Conservation (phyloP, 2,888 invertebrate species). For the Seladonia tumulorum region DNA sequence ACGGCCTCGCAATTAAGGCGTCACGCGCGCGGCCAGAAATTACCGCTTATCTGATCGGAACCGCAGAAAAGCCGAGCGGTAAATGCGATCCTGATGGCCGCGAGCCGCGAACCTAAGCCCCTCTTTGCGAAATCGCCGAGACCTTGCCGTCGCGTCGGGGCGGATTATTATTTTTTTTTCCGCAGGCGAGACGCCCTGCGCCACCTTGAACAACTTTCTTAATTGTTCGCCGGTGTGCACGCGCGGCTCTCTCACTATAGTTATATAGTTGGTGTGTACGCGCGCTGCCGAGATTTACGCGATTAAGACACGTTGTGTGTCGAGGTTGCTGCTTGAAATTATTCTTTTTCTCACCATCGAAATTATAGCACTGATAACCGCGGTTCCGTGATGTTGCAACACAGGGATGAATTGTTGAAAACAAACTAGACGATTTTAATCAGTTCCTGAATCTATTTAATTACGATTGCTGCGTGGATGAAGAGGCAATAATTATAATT, state of each 20-base stretch:
- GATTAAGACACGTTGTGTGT: neutral
- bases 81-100: slow-evolving; percentile 25
- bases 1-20: slow-evolving; percentile 27
- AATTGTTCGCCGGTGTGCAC: slow-evolving; percentile 15
- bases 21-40: neutral
- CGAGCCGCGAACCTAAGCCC: neutral
- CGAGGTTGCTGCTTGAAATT: neutral
- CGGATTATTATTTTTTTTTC: slow-evolving; percentile 11
- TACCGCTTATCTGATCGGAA: slow-evolving; percentile 29
- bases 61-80: slow-evolving; percentile 13
- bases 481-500: no score
- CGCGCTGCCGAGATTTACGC: neutral
- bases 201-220: slow-evolving; percentile 29
- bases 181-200: neutral
- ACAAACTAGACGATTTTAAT: no score
- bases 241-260: neutral
- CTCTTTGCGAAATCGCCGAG: slow-evolving; percentile 8
- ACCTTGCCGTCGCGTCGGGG: neutral
- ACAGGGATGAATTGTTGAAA: no score
- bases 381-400: neutral
- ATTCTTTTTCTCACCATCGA: neutral
- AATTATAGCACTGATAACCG: neutral
- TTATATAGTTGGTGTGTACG: no score
- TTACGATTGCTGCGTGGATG: no score
- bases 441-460: no score